These are phyloP conservation scores for Haliclona indistincta DNA, from an alignment of 37 sponge, comb jelly and placozoan species.

Conservation along the genomic window DNA sequence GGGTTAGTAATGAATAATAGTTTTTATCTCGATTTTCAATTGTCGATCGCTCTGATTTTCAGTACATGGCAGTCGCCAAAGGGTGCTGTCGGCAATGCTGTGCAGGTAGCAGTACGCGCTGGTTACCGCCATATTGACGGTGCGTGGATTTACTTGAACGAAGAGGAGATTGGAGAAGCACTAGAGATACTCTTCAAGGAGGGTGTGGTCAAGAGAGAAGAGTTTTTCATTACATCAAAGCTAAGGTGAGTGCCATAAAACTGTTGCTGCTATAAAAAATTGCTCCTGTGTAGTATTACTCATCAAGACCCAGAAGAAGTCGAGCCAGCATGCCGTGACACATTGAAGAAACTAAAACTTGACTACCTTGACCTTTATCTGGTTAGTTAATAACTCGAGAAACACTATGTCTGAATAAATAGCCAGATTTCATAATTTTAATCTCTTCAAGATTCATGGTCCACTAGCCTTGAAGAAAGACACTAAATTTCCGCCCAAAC, in stretches of 20 bases:
- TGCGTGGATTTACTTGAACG: constrained; percentile 76
- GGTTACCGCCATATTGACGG: constrained; percentile 85
- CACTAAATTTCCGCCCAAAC: constrained; percentile 1
- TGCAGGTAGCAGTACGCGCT: constrained; percentile 53
- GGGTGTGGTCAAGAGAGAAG: constrained; percentile 72
- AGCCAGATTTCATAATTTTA: too few species aligned
- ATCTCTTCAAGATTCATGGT: constrained; percentile 16
- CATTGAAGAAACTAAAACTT: constrained; percentile 62
- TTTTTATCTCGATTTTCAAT: background rate
- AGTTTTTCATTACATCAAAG: constrained; percentile 78
- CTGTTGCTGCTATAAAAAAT: too few species aligned
- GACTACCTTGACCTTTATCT: constrained; percentile 79
- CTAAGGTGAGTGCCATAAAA: constrained; percentile 44
- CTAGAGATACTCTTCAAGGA: constrained; percentile 69
- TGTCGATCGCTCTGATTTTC: background rate
- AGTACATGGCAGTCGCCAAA: constrained; percentile 65
- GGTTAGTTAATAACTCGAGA: too few species aligned
- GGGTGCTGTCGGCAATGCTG: constrained; percentile 64
- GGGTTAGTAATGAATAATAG: constrained; percentile 7
- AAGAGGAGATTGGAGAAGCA: constrained; percentile 79
- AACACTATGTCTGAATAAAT: too few species aligned
- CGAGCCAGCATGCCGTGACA: constrained; percentile 22
- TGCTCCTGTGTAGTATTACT: too few species aligned
- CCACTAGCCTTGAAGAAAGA: constrained; percentile 14
- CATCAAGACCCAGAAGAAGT: constrained; percentile 45